These are phyloP conservation scores for Melanaphis sacchari DNA, from an alignment of 1,140 invertebrate genomes.

Conservation along the genomic window DNA sequence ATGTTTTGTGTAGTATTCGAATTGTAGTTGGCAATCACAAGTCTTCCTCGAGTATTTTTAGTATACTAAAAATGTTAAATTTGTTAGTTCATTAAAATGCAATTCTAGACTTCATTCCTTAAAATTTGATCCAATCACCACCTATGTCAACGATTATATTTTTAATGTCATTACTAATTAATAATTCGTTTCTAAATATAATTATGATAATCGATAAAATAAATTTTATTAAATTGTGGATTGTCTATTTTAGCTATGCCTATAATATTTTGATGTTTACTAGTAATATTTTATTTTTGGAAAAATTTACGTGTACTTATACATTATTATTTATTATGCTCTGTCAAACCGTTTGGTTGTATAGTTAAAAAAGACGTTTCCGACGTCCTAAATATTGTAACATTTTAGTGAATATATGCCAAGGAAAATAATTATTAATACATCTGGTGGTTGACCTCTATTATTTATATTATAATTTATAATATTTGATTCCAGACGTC, in stretches of 20 bases:
- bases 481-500: not conserved
- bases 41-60: not conserved
- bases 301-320: not conserved
- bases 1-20: not conserved
- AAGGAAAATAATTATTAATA: constrained; percentile 42
- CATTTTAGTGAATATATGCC: constrained; percentile 19
- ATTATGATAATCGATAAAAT: not conserved
- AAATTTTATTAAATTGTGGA: not conserved
- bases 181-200: not conserved
- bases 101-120: not conserved
- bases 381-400: not conserved
- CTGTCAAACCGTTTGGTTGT: not conserved
- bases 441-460: not conserved
- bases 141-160: not conserved
- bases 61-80: not conserved
- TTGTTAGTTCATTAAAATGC: not conserved
- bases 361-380: not conserved
- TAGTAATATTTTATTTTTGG: not conserved
- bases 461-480: not conserved
- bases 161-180: not conserved
- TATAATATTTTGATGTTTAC: not conserved
- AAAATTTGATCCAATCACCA: not conserved
- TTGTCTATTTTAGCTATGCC: not conserved
- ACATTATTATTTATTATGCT: not conserved
- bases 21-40: not conserved